Evolutionary conservation across 2,888 invertebrate genomes (phyloP).

Genomic region (Calliphora vomitoria): DNA sequence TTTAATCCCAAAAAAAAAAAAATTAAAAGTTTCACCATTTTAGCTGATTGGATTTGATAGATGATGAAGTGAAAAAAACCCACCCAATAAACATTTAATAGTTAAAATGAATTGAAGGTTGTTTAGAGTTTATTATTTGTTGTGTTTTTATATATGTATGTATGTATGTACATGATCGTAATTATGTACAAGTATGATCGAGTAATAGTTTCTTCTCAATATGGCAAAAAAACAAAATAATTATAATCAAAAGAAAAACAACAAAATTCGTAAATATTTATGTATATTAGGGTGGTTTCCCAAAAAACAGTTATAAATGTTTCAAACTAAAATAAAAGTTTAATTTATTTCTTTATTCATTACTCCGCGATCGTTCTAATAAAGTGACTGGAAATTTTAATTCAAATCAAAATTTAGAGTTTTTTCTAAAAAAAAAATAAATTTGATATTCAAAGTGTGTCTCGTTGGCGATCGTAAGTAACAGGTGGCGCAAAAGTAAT

Average conservation of each 20-base stretch:
- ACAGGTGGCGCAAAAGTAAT: too few species aligned
- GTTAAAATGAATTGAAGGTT: slow-evolving; percentile 59
- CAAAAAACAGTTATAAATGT: too few species aligned
- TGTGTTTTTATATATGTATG: slow-evolving; percentile 29
- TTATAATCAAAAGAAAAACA: slow-evolving; percentile 18
- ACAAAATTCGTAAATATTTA: slow-evolving; percentile 33
- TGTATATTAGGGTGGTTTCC: neutral
- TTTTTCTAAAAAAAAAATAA: too few species aligned
- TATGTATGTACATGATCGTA: slow-evolving; percentile 33
- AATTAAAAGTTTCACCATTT: slow-evolving; percentile 47
- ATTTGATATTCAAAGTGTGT: too few species aligned
- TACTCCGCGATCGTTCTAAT: too few species aligned
- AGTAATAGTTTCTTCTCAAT: slow-evolving; percentile 60
- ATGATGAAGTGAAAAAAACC: slow-evolving; percentile 28
- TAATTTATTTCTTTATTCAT: too few species aligned
- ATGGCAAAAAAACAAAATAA: slow-evolving; percentile 45
- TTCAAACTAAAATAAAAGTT: too few species aligned
- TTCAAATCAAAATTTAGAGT: too few species aligned
- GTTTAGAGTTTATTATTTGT: slow-evolving; percentile 31
- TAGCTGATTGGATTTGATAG: slow-evolving; percentile 37
- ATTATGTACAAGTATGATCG: slow-evolving; percentile 55
- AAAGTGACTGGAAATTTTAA: too few species aligned
- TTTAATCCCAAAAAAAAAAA: slow-evolving; percentile 49
- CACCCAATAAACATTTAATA: slow-evolving; percentile 64
- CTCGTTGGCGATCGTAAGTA: too few species aligned